phyloP scores from a whole-genome alignment of 37 sponge, comb jelly and placozoan genomes.

The Ephydatia muelleri region DNA sequence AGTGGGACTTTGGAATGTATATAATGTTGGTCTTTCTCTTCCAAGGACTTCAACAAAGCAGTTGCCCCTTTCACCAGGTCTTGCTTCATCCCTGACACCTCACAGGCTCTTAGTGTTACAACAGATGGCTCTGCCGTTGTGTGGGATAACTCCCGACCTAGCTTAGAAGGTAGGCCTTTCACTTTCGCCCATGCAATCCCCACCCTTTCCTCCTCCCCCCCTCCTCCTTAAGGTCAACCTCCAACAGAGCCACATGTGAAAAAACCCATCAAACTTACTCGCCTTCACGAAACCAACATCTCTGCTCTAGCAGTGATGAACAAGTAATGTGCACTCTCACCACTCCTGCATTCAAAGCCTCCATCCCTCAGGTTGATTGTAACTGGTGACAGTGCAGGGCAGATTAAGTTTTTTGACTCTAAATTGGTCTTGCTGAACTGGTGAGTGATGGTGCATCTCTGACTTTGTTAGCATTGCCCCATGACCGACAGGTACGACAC shows the following conservation, averaged over 20 bases:
- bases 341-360: slow-evolving; percentile 1
- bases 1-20: not conserved
- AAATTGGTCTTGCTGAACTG: slow-evolving; percentile 86
- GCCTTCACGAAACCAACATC: slow-evolving; percentile 65
- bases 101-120: slow-evolving; percentile 76
- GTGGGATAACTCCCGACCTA: slow-evolving; percentile 70
- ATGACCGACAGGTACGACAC: slow-evolving; percentile 12
- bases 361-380: slow-evolving; percentile 61
- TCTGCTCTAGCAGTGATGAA: slow-evolving; percentile 53
- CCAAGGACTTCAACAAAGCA: slow-evolving; percentile 87
- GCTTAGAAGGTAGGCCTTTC: not conserved
- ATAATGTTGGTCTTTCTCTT: slow-evolving; percentile 11
- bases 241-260: slow-evolving; percentile 30
- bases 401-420: slow-evolving; percentile 86
- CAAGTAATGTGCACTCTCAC: slow-evolving; percentile 26
- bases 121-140: slow-evolving; percentile 85
- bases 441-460: slow-evolving; percentile 19
- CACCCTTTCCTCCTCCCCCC: not conserved
- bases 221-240: not conserved
- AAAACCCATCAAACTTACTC: slow-evolving; percentile 71
- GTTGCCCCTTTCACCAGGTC: slow-evolving; percentile 80
- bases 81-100: slow-evolving; percentile 70
- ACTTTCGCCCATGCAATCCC: not conserved
- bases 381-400: slow-evolving; percentile 77
- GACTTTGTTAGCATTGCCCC: slow-evolving; percentile 6